phyloP scores from a whole-genome alignment of 2,797 vertebrate species.

The Sebastes wilsoni region DNA sequence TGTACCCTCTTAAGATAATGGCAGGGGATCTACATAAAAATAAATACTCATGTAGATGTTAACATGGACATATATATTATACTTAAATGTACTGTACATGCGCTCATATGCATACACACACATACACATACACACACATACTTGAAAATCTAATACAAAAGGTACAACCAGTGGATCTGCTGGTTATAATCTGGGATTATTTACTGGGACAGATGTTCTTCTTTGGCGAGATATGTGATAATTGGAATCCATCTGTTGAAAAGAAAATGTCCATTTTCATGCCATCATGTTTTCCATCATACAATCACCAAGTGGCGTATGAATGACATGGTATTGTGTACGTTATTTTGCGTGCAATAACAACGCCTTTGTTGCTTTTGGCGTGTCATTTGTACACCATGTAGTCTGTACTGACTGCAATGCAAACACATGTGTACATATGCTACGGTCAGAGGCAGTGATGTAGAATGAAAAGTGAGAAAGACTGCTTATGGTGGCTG shows the following conservation, averaged over 20 bases:
- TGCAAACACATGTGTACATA: no score
- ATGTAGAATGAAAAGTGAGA: no score
- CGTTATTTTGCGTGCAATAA: no score
- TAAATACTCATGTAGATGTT: neutral
- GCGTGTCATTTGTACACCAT: no score
- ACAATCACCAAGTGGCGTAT: no score
- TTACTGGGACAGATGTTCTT: neutral
- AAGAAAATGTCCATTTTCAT: neutral
- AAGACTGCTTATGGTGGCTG: accelerated
- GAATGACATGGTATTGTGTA: no score
- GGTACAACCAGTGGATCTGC: neutral
- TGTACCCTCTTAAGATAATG: neutral
- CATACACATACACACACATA: neutral
- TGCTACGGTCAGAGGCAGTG: no score
- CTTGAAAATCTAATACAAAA: neutral
- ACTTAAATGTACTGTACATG: neutral
- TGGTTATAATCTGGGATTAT: neutral
- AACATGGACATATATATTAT: neutral
- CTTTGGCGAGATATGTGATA: neutral
- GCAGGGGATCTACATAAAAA: neutral
- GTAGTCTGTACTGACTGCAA: no score
- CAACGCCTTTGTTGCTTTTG: no score
- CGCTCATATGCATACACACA: neutral
- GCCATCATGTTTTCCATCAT: neutral
- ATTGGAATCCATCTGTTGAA: conserved; percentile 13